These are phyloP conservation scores for Poeciliopsis occidentalis DNA, from an alignment of 2,113 vertebrate genomes.

Conservation along the genomic window DNA sequence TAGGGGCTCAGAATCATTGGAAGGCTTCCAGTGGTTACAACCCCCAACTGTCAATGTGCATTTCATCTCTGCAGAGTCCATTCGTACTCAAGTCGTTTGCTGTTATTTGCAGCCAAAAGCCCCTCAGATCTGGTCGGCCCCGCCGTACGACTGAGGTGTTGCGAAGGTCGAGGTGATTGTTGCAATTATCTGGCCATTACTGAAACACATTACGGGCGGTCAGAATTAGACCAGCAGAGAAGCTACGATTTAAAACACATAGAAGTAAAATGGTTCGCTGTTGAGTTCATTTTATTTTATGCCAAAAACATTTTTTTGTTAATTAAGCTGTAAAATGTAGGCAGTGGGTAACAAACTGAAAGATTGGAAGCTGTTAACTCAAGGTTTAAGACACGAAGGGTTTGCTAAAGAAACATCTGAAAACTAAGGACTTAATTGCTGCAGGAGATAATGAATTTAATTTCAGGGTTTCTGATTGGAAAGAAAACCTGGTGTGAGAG, in stretches of 20 bases:
- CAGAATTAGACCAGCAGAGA: conserved; percentile 7
- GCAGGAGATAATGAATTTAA: neutral
- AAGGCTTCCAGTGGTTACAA: too few relatives aligned
- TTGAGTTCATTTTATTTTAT: neutral
- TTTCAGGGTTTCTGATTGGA: neutral
- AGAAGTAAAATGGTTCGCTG: too few relatives aligned
- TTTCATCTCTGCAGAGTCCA: too few relatives aligned
- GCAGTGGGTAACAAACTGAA: neutral
- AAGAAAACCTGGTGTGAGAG: neutral
- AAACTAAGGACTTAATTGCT: neutral
- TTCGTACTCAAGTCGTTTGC: too few relatives aligned
- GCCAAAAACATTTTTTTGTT: neutral
- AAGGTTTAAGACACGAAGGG: neutral
- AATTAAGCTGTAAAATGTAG: neutral
- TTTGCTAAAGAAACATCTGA: neutral
- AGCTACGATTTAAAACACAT: neutral
- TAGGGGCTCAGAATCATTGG: too few relatives aligned
- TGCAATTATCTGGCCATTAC: conserved; percentile 24
- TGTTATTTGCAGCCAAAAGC: too few relatives aligned
- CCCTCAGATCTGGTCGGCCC: too few relatives aligned
- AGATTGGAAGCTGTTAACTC: neutral
- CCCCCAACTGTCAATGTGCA: too few relatives aligned
- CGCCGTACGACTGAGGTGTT: conserved; percentile 9
- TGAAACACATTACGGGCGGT: conserved; percentile 16
- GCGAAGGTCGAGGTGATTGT: conserved; percentile 29